Evolutionary conservation across 1,140 invertebrate species (phyloP).

Genomic region (Elymnias hypermnestra): DNA sequence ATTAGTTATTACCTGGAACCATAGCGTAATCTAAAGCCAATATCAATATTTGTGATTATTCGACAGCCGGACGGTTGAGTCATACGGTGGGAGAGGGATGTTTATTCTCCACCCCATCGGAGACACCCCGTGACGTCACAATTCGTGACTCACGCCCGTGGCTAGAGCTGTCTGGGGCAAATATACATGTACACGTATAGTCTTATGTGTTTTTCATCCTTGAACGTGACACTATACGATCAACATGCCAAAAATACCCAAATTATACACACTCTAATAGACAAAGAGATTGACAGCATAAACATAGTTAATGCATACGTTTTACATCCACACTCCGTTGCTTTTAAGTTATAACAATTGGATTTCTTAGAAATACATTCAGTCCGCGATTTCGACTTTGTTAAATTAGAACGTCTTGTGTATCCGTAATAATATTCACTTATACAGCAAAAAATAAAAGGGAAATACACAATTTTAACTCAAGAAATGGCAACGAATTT

Average conservation of each 20-base stretch:
- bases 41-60: conserved; percentile 9
- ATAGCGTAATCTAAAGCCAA: conserved; percentile 12
- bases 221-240: conserved; percentile 17
- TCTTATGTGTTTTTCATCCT: conserved; percentile 7
- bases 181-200: neutral
- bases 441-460: too few species aligned
- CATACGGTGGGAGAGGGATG: conserved; percentile 10
- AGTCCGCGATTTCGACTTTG: too few species aligned
- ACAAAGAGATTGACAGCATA: neutral
- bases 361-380: too few species aligned
- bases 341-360: too few species aligned
- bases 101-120: conserved; percentile 5
- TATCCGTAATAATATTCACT: too few species aligned
- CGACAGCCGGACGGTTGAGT: conserved; percentile 14
- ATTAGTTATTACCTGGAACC: too few species aligned
- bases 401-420: too few species aligned
- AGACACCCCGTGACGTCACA: conserved; percentile 19
- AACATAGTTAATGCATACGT: too few species aligned
- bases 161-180: conserved; percentile 17
- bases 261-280: neutral
- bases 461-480: too few species aligned
- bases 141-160: conserved; percentile 15
- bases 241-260: neutral
- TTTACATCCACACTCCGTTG: too few species aligned
- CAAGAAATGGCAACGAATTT: too few species aligned